These are phyloP conservation scores for Sebastes schlegelii DNA, from an alignment of 2,113 vertebrate species.

Conservation along the genomic window DNA sequence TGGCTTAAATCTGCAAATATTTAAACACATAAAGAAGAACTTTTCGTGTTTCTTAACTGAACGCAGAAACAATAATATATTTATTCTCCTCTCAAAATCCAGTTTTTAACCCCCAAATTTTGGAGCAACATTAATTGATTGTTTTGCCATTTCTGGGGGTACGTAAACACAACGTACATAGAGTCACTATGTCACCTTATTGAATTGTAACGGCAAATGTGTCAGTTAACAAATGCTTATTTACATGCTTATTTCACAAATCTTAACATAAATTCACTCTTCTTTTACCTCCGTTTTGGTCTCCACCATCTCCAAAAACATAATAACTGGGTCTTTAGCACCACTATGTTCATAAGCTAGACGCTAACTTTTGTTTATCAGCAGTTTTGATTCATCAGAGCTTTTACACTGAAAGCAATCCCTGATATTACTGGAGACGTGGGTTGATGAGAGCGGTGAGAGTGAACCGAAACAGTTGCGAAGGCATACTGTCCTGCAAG, in stretches of 20 bases:
- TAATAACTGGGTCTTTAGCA: not conserved
- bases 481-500: conserved; percentile 2
- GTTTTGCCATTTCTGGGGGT: no score
- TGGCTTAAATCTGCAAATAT: not conserved
- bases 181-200: no score
- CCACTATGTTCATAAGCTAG: not conserved
- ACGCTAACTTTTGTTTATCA: not conserved
- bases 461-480: not conserved
- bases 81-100: not conserved
- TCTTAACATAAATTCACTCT: not conserved
- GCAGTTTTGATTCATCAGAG: not conserved
- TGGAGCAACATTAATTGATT: not conserved
- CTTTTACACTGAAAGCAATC: not conserved
- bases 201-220: no score
- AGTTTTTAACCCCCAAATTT: not conserved
- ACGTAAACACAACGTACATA: no score
- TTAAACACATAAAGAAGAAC: not conserved
- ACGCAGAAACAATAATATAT: not conserved
- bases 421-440: not conserved
- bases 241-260: not conserved
- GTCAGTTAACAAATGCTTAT: not conserved
- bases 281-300: conserved; percentile 1
- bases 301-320: not conserved
- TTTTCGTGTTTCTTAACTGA: not conserved
- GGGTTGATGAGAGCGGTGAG: not conserved